These are phyloP conservation scores for Chanos chanos DNA, from an alignment of 2,797 vertebrate species.

Conservation along the genomic window DNA sequence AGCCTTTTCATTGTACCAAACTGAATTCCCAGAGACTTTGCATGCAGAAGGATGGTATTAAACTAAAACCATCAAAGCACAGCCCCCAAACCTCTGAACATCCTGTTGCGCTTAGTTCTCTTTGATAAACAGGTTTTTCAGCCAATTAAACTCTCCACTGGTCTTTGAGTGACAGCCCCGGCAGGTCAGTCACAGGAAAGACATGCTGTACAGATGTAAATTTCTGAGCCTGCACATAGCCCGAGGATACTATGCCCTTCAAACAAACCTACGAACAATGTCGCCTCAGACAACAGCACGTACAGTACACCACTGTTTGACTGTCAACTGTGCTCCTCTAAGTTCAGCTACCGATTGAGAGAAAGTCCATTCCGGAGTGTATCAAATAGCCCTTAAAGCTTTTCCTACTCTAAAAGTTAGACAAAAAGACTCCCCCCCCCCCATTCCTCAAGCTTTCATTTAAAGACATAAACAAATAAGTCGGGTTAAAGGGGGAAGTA, in stretches of 20 bases:
- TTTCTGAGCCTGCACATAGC: slow-evolving; percentile 16
- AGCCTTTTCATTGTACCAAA: too few species aligned
- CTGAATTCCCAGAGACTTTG: slow-evolving; percentile 5
- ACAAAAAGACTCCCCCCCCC: slow-evolving; percentile 15
- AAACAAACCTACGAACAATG: not conserved
- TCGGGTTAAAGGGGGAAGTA: not conserved
- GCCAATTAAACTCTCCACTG: slow-evolving; percentile 8
- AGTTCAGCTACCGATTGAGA: too few species aligned
- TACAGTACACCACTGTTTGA: too few species aligned
- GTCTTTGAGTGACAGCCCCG: slow-evolving; percentile 11
- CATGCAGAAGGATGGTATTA: slow-evolving; percentile 30
- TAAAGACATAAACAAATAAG: slow-evolving; percentile 22
- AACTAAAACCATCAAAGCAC: too few species aligned
- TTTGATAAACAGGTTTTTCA: too few species aligned
- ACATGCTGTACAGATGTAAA: not conserved
- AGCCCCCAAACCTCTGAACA: too few species aligned
- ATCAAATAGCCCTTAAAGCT: too few species aligned
- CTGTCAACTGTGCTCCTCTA: too few species aligned
- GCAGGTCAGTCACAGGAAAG: slow-evolving; percentile 10
- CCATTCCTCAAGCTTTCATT: slow-evolving; percentile 11
- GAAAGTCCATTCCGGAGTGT: too few species aligned
- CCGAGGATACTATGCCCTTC: not conserved
- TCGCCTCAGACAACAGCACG: too few species aligned
- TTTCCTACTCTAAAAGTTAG: slow-evolving; percentile 8
- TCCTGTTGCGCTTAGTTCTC: slow-evolving; percentile 8